Evolutionary conservation across 1,140 invertebrate genomes (phyloP).

Genomic region (Probaryconus sp.): DNA sequence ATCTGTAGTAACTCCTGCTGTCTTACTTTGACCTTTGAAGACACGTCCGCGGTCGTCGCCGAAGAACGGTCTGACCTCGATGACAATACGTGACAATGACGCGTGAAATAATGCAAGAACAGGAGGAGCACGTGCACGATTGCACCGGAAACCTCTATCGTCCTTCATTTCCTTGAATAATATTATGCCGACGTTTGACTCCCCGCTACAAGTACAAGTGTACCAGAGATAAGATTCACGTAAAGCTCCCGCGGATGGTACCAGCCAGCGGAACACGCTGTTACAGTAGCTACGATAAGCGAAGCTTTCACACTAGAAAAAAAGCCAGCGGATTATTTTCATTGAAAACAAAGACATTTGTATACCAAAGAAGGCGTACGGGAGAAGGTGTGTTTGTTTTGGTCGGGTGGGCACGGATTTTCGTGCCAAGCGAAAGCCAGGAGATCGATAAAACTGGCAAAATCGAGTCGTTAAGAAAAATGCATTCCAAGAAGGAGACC

Average conservation of each 20-base stretch:
- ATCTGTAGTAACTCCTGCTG: conserved; percentile 23
- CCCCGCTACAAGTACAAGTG: conserved; percentile 63
- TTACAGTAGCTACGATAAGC: conserved; percentile 13
- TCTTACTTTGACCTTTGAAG: conserved; percentile 26
- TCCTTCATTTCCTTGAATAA: conserved; percentile 64
- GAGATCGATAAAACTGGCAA: conserved; percentile 56
- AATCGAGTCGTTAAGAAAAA: conserved; percentile 63
- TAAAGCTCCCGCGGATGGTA: conserved; percentile 51
- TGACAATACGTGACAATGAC: conserved; percentile 31
- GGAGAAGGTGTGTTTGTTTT: conserved; percentile 35
- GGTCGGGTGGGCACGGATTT: conserved; percentile 25
- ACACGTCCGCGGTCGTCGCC: conserved; percentile 17
- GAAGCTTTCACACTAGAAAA: conserved; percentile 1
- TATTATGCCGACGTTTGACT: conserved; percentile 64
- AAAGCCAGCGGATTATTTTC: too few species aligned
- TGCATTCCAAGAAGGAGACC: conserved; percentile 56
- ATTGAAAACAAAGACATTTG: background rate
- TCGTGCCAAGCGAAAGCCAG: conserved; percentile 45
- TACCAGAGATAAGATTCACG: conserved; percentile 61
- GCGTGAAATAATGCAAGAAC: conserved; percentile 40
- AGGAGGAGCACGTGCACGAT: conserved; percentile 59
- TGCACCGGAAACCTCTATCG: conserved; percentile 63
- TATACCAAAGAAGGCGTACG: background rate
- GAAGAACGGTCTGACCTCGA: conserved; percentile 3
- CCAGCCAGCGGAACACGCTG: conserved; percentile 18